Percentiles rank a stretch among this genome's conserved stretches.
Evolutionary conservation across 2,888 invertebrate species (phyloP).

Genomic region (Dioctria rufipes): DNA sequence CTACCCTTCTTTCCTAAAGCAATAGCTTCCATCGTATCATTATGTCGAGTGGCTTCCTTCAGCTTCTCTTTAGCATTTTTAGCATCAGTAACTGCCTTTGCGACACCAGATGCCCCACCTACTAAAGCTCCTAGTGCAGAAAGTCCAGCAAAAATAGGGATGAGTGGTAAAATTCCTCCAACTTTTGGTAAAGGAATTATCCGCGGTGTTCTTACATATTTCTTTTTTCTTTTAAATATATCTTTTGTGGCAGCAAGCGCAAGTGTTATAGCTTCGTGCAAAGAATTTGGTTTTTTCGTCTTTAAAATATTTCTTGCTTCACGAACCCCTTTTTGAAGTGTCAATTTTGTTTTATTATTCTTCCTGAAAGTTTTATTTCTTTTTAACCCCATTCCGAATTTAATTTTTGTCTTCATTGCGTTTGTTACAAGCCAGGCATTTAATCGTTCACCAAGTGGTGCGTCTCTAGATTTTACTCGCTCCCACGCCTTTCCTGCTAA

Average conservation of each 20-base stretch:
- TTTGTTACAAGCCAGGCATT: no score
- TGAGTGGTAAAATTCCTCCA: constrained; percentile 62
- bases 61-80: background rate
- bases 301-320: background rate
- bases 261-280: constrained; percentile 58
- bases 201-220: background rate
- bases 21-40: no score
- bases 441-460: no score
- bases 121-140: background rate
- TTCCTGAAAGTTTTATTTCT: background rate
- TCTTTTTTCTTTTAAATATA: background rate
- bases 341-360: no score
- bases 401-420: no score
- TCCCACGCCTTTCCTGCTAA: no score
- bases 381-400: background rate
- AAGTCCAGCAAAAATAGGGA: constrained; percentile 57
- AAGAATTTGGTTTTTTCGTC: constrained; percentile 55
- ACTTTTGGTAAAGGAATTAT: background rate
- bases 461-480: no score
- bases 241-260: background rate
- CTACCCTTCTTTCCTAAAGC: background rate
- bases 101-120: background rate
- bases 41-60: background rate
- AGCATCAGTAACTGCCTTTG: constrained; percentile 59
- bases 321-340: constrained; percentile 26